Percentiles rank a stretch among this genome's conserved stretches.
Conservation (phyloP, 2,797 vertebrate genomes). For the Agapornis canus region DNA sequence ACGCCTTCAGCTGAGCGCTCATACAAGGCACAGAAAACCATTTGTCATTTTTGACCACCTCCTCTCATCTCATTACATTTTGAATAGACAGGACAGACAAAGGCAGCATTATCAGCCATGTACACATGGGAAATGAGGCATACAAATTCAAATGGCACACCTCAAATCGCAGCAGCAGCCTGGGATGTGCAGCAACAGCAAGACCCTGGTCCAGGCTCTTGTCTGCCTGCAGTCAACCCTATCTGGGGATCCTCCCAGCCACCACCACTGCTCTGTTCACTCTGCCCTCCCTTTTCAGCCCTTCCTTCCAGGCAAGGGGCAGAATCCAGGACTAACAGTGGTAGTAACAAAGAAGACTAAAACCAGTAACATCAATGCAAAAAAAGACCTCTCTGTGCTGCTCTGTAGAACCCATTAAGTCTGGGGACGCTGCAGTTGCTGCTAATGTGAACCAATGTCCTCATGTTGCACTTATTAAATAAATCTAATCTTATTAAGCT, state of each 20-base stretch:
- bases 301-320: neutral
- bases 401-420: neutral
- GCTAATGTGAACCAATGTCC: neutral
- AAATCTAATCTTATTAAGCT: conserved; percentile 58
- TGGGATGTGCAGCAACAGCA: neutral
- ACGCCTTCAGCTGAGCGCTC: neutral
- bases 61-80: conserved; percentile 37
- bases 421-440: neutral
- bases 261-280: neutral
- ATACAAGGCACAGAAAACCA: neutral
- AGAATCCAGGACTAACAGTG: neutral
- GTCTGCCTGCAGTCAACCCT: neutral
- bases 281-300: neutral
- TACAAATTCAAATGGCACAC: conserved; percentile 28
- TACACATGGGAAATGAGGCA: conserved; percentile 26
- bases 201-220: neutral
- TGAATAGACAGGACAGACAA: conserved; percentile 25
- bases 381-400: neutral
- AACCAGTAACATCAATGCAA: neutral
- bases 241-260: neutral
- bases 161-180: neutral
- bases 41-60: conserved; percentile 31
- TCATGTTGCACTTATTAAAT: conserved; percentile 42
- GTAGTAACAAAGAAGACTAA: neutral
- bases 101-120: conserved; percentile 32